These are phyloP conservation scores for Mormoops blainvillei DNA, from an alignment of 2,113 vertebrate genomes.

Conservation along the genomic window DNA sequence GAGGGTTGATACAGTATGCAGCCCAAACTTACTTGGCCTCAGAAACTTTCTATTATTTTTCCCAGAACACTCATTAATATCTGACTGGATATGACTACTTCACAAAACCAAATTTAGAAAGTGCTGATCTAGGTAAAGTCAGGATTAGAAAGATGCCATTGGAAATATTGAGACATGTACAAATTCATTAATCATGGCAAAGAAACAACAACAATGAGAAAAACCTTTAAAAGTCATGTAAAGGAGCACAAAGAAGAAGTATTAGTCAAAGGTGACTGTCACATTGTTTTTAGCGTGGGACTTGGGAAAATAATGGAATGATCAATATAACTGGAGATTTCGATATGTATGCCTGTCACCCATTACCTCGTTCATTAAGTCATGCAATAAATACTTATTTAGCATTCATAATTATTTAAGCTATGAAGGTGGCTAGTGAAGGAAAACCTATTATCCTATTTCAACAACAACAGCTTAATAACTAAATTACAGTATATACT, in stretches of 20 bases:
- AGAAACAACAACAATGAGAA: not conserved
- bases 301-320: not conserved
- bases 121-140: not conserved
- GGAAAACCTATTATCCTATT: not conserved
- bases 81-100: not conserved
- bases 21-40: not conserved
- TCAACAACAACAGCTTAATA: not conserved
- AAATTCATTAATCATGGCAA: not conserved
- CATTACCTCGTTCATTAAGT: not conserved
- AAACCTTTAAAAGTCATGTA: not conserved
- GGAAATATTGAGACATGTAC: not conserved
- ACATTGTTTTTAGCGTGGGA: not conserved
- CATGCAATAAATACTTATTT: not conserved
- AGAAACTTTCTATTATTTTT: not conserved
- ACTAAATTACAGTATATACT: not conserved
- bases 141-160: not conserved
- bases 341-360: not conserved
- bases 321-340: not conserved
- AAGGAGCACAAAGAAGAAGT: not conserved
- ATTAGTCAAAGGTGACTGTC: not conserved
- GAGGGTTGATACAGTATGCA: not conserved
- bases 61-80: not conserved
- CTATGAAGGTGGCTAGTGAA: not conserved
- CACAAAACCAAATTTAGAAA: not conserved
- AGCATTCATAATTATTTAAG: not conserved